Conservation (phyloP, 2,113 vertebrate species). For the Sisor rabdophorus region DNA sequence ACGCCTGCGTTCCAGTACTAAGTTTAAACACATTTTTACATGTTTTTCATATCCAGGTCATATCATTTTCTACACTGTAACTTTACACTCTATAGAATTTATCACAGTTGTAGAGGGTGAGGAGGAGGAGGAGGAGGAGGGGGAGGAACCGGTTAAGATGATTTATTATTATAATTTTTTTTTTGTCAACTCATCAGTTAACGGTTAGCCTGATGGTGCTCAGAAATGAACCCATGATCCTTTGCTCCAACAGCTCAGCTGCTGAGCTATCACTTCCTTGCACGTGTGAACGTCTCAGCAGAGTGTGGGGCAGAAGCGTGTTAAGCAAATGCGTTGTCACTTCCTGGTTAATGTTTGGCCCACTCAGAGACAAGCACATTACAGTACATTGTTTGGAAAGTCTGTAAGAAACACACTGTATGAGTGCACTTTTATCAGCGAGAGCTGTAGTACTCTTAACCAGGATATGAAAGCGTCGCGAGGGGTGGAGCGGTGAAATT, state of each 20-base stretch:
- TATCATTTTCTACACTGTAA: too few species aligned
- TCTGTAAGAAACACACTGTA: neutral
- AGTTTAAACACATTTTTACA: neutral
- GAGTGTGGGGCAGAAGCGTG: slow-evolving; percentile 36
- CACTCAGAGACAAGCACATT: neutral
- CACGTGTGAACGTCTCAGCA: slow-evolving; percentile 9
- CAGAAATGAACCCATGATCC: too few species aligned
- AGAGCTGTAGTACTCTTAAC: too few species aligned
- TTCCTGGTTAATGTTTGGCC: neutral
- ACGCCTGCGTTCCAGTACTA: neutral
- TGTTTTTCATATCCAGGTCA: neutral
- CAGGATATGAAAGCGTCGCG: too few species aligned
- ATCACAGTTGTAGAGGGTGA: neutral
- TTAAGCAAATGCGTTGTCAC: slow-evolving; percentile 44
- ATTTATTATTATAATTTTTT: too few species aligned
- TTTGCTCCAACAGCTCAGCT: neutral
- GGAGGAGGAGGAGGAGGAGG: too few species aligned
- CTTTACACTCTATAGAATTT: neutral
- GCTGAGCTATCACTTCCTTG: neutral
- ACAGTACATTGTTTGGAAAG: neutral
- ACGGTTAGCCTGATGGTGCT: too few species aligned
- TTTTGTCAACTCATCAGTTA: too few species aligned
- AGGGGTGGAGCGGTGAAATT: too few species aligned
- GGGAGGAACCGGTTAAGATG: too few species aligned
- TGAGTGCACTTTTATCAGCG: too few species aligned